phyloP scores from a whole-genome alignment of 2,797 vertebrate genomes.

The Gastrophryne carolinensis region DNA sequence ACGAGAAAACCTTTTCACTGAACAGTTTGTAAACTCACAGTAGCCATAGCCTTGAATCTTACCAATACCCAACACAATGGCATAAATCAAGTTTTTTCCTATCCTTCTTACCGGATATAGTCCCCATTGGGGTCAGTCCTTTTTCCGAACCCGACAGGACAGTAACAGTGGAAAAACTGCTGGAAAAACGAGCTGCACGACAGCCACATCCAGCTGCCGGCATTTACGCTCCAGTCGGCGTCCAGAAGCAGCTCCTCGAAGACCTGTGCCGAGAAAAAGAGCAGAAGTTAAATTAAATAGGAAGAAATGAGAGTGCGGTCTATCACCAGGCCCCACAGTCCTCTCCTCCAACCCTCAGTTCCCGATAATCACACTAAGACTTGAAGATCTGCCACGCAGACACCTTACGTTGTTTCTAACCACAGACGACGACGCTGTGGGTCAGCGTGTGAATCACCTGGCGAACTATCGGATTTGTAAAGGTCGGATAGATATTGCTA shows the following conservation, averaged over 20 bases:
- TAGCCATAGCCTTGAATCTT: no score
- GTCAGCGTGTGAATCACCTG: not conserved
- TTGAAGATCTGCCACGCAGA: no score
- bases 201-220: constrained; percentile 97
- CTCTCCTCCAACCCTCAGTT: no score
- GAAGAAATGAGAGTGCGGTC: no score
- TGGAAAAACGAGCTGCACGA: constrained; percentile 97
- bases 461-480: not conserved
- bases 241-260: constrained; percentile 93
- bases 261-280: constrained; percentile 70
- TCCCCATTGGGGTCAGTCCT: constrained; percentile 92
- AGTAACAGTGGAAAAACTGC: constrained; percentile 95
- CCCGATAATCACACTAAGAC: no score
- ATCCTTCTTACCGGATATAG: constrained; percentile 90
- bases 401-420: no score
- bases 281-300: no score
- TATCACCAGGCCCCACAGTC: no score
- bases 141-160: constrained; percentile 89
- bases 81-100: no score
- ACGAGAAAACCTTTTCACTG: no score
- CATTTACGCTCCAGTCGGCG: constrained; percentile 96
- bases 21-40: no score
- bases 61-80: no score
- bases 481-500: not conserved
- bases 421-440: not conserved